A percentile compares a stretch with the other conserved stretches of the same genome.
phyloP scores from a whole-genome alignment of 2,888 invertebrate species.

The Oscheius sp. region DNA sequence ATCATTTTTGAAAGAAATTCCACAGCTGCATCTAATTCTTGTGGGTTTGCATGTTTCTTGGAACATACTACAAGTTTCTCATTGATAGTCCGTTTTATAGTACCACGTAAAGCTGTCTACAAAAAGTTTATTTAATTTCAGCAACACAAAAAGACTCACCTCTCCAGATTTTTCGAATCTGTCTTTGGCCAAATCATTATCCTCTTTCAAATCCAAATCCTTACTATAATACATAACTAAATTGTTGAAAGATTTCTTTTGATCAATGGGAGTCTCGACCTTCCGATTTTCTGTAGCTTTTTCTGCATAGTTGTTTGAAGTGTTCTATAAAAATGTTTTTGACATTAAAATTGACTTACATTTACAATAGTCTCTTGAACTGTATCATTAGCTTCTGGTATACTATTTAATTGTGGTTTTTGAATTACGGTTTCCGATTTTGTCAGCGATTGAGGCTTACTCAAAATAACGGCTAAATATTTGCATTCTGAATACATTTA shows the following conservation, averaged over 20 bases:
- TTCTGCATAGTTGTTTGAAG: not conserved
- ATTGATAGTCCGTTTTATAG: constrained; percentile 27
- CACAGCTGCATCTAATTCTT: not conserved
- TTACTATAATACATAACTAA: constrained; percentile 2
- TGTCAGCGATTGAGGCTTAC: too few species aligned
- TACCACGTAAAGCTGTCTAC: constrained; percentile 18
- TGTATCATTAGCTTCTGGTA: too few species aligned
- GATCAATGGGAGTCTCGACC: not conserved
- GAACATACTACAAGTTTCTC: constrained; percentile 3
- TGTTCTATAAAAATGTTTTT: too few species aligned
- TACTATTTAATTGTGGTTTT: too few species aligned
- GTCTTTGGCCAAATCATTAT: constrained; percentile 25
- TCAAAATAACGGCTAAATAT: too few species aligned
- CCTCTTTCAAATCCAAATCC: constrained; percentile 29
- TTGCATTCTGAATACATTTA: too few species aligned
- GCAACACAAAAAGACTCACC: not conserved
- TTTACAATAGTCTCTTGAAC: too few species aligned
- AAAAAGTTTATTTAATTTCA: not conserved
- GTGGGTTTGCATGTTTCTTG: constrained; percentile 10
- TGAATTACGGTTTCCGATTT: too few species aligned
- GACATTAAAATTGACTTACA: too few species aligned
- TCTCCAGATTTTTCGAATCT: constrained; percentile 33
- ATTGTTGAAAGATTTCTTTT: constrained; percentile 1
- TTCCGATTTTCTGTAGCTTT: not conserved
- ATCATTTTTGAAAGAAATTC: constrained; percentile 1